Base-by-base conservation (phyloP, 2,113 vertebrate genomes). In the Calidris pygmaea region DNA sequence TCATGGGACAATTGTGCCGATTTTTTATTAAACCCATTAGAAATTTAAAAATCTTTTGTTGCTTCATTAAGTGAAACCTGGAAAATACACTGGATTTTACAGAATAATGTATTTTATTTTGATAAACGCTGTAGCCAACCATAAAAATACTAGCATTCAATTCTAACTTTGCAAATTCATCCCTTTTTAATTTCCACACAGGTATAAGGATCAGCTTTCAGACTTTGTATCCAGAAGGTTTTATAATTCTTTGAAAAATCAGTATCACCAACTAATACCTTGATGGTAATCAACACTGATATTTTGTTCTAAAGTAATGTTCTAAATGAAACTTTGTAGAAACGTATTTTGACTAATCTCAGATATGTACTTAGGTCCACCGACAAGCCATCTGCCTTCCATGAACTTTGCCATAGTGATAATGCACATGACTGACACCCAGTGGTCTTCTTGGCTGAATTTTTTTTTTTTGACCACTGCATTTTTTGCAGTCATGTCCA, bases 401-500 rank as follows among this genome's bases (percentile, higher is more conserved):
- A 13, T 65, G 22, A 79, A 76, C 52, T 89, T 87, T 59, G 27
- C 35, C 12, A 85, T 22, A 94, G 39, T 79, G 90, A n/a, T 48
- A 67, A 96, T 73, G 82, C 34, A 80, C 32, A 10, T 72, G 48
- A 62, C 55, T 88, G 70, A 72, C 63, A 92, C 48, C 65, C 91
- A 91, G 68, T 73, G 37, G 60, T 94, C 29, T 19, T 85, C 68
- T 58, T 93, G 39, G 30, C 43, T 96, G 58, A 92, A 48, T 47
- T 41, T 72, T 74, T 70, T 47, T 66, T 50, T 81, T 79, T 86
- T 85, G 50, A 60, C 43, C 62, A 83, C 74, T 87, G 63, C 43
- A 43, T 71, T 90, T 93, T 94, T 87, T 80, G 79, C 53, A 95
- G 67, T 78, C 55, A 45, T 90, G 65, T 72, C 85, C n/a, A 93